phyloP scores from a whole-genome alignment of 2,113 vertebrate genomes.

The Alces alces region DNA sequence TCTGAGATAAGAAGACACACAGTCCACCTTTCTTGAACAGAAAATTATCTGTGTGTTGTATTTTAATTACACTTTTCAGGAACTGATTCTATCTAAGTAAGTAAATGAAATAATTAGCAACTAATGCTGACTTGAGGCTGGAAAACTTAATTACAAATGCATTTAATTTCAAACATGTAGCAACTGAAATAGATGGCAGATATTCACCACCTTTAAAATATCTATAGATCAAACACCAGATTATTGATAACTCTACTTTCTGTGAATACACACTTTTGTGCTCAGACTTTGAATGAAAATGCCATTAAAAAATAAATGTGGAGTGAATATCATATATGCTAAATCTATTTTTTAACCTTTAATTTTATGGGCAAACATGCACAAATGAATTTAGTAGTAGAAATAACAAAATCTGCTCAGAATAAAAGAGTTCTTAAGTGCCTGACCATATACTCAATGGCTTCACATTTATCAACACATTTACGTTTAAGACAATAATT shows the following conservation, averaged over 20 bases:
- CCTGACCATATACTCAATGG: background rate
- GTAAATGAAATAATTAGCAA: conserved; percentile 42
- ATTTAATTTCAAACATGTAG: conserved; percentile 39
- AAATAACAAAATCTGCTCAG: background rate
- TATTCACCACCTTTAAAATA: conserved; percentile 27
- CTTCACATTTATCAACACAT: background rate
- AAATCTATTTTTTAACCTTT: background rate
- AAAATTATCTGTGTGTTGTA: background rate
- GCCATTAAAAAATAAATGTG: background rate
- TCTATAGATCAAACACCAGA: conserved; percentile 19
- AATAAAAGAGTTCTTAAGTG: background rate
- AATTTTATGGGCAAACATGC: background rate
- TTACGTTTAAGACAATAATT: background rate
- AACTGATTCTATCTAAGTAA: conserved; percentile 48
- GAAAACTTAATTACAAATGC: conserved; percentile 42
- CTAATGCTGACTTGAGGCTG: background rate
- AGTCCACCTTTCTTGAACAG: conserved; percentile 2
- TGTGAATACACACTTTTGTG: conserved; percentile 11
- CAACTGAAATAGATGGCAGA: conserved; percentile 43
- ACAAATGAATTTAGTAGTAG: background rate
- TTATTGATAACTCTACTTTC: background rate
- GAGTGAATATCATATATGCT: background rate
- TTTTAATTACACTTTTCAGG: conserved; percentile 30
- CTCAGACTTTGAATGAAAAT: conserved; percentile 17
- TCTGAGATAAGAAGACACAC: background rate